Evolutionary conservation across 2,888 invertebrate species (phyloP), one percentile per base, ranked within the genome.

Genomic region (Hyalella azteca): DNA sequence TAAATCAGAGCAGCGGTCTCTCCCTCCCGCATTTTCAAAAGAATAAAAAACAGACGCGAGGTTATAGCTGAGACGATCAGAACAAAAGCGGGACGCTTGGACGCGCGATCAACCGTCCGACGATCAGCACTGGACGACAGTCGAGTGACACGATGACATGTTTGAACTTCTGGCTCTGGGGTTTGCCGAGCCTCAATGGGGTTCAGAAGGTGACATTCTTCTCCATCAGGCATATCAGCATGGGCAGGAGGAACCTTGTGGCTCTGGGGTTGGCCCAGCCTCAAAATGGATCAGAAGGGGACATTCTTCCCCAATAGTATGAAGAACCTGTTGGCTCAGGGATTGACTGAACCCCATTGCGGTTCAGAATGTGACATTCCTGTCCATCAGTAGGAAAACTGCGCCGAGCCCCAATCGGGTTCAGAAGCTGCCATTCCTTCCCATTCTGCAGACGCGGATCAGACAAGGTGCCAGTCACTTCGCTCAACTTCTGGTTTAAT

Each of bases 31-130:
- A n/a, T n/a, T n/a, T n/a, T n/a, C n/a, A n/a, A n/a, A n/a, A n/a
- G n/a, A n/a, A n/a, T n/a, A 66, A 66, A 66, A 66, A 66, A 66
- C 1, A 36, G 36, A 66, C 66, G 66, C 66, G 66, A 66, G 66
- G 66, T 29, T 66, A 66, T 36, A 32, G 66, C 13, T 29, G 66
- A 66, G 66, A 66, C 66, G 66, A 66, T 66, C 36, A 66, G 66
- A 66, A 66, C 66, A 66, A 66, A 66, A 36, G 36, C 36, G 32
- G 66, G 36, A 36, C 66, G 36, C 54, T 22, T 22, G 54, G 54
- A n/a, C n/a, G n/a, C n/a, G n/a, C n/a, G n/a, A n/a, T n/a, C n/a
- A 29, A 54, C 26, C 54, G 54, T 26, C 29, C 54, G 54, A 1
- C 54, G 54, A 54, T 54, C 36, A 29, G 36, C 19, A 29, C 36